Evolutionary conservation across 2,888 invertebrate genomes (phyloP), one percentile per base, ranked within the genome.

Genomic region (Adelphocoris suturalis): DNA sequence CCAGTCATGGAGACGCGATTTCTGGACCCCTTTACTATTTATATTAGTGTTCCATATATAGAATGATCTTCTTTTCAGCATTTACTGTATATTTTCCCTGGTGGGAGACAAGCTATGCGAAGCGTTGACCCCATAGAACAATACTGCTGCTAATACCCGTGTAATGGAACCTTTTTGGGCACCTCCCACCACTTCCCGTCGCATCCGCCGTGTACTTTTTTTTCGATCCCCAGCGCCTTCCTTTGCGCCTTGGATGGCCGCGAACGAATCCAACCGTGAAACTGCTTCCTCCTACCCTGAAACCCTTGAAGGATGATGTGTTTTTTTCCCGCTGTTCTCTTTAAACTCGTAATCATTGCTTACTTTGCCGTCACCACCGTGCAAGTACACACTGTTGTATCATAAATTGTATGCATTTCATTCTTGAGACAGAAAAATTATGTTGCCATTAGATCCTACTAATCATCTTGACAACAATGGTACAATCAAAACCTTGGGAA

Each of bases 91-190:
- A 7, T 11, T 48, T 11, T 7, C 13, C 9, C 13, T 48, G 48
- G 48, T 61, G n/a, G 19, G 61, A 61, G 61, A 5, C 19, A 0
- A 61, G n/a, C 61, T 61, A n/a, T 11, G 23, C 19, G 12, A 68
- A 68, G 7, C 68, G 68, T 68, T 68, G 68, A 68, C 68, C 68
- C 23, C 23, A 12, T 23, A 68, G 68, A 68, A 68, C 68, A 68
- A 68, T 68, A 68, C 68, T 23, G 68, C 19, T 68, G 19, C 5
- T 68, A 68, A 68, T 68, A 68, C 68, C 68, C 68, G 68, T 68
- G 68, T 68, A 68, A 68, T 68, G 23, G 68, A 27, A 68, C 68
- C 68, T 68, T 68, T 68, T 68, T 68, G 68, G 27, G 68, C 68
- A 68, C n/a, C 68, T 23, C 68, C 68, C 68, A 68, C 68, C 27